Percentiles rank a stretch among this genome's conserved stretches.
phyloP scores from a whole-genome alignment of 2,113 vertebrate species.

The Polyodon spathula region DNA sequence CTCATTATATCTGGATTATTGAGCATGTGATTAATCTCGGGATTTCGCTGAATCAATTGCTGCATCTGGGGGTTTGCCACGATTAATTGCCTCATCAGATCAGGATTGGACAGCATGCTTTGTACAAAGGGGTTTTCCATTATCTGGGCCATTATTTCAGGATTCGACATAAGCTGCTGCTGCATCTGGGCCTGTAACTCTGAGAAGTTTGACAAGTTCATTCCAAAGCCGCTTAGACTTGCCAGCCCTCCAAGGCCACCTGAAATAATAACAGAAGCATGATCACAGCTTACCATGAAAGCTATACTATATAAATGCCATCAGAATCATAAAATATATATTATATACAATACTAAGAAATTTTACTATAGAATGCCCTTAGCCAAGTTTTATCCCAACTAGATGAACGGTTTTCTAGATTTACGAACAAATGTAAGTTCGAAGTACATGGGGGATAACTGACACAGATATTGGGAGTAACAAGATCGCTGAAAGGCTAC shows the following conservation, averaged over 20 bases:
- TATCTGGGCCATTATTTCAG: slow-evolving; percentile 76
- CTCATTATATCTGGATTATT: slow-evolving; percentile 76
- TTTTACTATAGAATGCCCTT: too few species aligned
- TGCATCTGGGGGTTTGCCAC: slow-evolving; percentile 78
- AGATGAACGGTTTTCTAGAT: too few species aligned
- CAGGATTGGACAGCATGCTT: slow-evolving; percentile 73
- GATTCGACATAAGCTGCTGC: slow-evolving; percentile 69
- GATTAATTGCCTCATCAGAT: slow-evolving; percentile 71
- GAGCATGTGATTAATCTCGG: slow-evolving; percentile 72
- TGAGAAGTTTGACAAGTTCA: slow-evolving; percentile 65
- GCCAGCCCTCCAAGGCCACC: slow-evolving; percentile 65
- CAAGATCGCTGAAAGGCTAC: too few species aligned
- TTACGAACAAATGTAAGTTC: too few species aligned
- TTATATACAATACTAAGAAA: too few species aligned
- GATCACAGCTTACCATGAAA: neutral
- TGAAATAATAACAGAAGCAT: slow-evolving; percentile 23
- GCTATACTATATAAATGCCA: too few species aligned
- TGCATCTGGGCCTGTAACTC: slow-evolving; percentile 75
- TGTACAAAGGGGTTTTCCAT: slow-evolving; percentile 77
- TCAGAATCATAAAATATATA: too few species aligned
- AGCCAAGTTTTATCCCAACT: too few species aligned
- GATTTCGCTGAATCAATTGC: slow-evolving; percentile 69
- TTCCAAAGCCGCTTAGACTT: slow-evolving; percentile 64
- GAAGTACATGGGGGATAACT: too few species aligned
- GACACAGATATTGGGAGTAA: too few species aligned